Evolutionary conservation across 2,888 invertebrate species (phyloP).

Genomic region (Acronicta psi): DNA sequence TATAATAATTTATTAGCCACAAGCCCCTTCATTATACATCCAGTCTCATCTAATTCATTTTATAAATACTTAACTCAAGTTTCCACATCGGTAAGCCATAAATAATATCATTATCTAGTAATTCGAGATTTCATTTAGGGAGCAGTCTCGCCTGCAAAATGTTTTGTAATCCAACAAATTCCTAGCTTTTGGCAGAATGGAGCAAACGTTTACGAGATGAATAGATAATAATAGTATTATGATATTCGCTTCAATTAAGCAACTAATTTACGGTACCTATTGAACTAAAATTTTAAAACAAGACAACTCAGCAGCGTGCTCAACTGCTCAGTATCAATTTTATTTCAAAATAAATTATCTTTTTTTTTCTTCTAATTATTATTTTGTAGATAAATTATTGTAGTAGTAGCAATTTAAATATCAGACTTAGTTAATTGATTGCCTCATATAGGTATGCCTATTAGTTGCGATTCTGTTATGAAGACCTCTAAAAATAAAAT

Average conservation of each 20-base stretch:
- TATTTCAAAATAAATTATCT: too few relatives aligned
- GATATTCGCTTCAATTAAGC: slow-evolving; percentile 23
- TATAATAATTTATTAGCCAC: too few relatives aligned
- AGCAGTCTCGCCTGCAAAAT: slow-evolving; percentile 14
- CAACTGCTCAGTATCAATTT: too few relatives aligned
- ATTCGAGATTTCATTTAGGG: slow-evolving; percentile 53
- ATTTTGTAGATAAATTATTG: too few relatives aligned
- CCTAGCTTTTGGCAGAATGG: slow-evolving; percentile 55
- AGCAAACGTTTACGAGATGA: slow-evolving; percentile 61
- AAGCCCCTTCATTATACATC: neutral
- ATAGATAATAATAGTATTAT: too few relatives aligned
- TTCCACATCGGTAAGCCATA: slow-evolving; percentile 49
- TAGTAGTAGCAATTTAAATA: too few relatives aligned
- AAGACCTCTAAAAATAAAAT: too few relatives aligned
- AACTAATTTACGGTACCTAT: slow-evolving; percentile 18
- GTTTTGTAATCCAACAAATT: slow-evolving; percentile 69
- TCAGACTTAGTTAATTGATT: too few relatives aligned
- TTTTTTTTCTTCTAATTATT: too few relatives aligned
- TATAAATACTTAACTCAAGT: slow-evolving; percentile 43
- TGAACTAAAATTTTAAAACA: slow-evolving; percentile 6
- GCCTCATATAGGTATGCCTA: too few relatives aligned
- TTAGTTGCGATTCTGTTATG: too few relatives aligned
- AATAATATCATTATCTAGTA: slow-evolving; percentile 66
- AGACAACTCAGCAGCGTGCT: too few relatives aligned
- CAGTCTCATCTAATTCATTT: slow-evolving; percentile 43